phyloP scores from a whole-genome alignment of 2,888 invertebrate species.

The Cotesia congregata region DNA sequence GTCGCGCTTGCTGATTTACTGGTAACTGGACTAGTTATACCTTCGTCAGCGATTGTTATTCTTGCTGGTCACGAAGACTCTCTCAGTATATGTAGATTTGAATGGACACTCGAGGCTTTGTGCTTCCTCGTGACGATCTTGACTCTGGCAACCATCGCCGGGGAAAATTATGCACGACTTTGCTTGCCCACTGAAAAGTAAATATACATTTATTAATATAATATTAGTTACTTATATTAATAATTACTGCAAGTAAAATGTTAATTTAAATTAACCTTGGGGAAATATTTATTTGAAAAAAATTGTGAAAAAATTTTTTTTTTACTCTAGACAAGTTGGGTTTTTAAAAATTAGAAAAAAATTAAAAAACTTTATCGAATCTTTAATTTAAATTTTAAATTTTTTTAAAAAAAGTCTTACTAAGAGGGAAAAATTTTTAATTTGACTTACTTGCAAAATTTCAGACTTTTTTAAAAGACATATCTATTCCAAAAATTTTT shows the following conservation, averaged over 20 bases:
- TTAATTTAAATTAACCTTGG: no score
- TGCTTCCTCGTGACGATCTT: constrained; percentile 78
- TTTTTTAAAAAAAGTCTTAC: no score
- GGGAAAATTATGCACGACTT: constrained; percentile 78
- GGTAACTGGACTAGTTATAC: constrained; percentile 79
- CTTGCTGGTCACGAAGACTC: constrained; percentile 76
- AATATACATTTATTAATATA: constrained; percentile 34
- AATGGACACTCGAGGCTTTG: constrained; percentile 78
- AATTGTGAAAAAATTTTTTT: no score
- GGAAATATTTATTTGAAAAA: no score
- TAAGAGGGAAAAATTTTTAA: no score
- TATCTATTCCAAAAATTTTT: no score
- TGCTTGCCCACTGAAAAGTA: constrained; percentile 73
- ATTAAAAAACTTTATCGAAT: no score
- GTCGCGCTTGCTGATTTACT: constrained; percentile 81
- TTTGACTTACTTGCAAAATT: no score
- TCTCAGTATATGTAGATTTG: constrained; percentile 75
- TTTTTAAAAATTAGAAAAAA: no score
- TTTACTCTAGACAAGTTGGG: no score
- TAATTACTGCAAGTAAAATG: neutral
- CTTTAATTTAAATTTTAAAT: no score
- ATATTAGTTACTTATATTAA: neutral
- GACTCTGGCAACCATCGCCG: constrained; percentile 76
- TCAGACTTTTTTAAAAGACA: no score
- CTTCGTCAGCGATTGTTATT: constrained; percentile 79